These are phyloP conservation scores for Cranoglanis bouderius DNA, from an alignment of 2,113 vertebrate species.

Conservation along the genomic window DNA sequence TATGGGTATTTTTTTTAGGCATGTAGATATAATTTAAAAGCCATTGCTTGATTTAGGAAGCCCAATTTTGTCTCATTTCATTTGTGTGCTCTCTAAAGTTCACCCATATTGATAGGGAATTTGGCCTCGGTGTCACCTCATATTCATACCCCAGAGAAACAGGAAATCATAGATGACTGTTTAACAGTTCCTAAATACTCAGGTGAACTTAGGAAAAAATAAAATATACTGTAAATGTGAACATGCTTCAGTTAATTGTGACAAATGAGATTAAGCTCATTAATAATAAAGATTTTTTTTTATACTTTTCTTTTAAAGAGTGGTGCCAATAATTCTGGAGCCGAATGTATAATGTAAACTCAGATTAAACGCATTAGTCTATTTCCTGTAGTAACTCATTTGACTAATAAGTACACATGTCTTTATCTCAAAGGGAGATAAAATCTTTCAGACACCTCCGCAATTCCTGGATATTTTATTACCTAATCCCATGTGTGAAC, in stretches of 20 bases:
- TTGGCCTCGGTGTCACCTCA: neutral
- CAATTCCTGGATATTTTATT: slow-evolving; percentile 28
- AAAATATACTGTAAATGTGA: neutral
- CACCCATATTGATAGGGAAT: neutral
- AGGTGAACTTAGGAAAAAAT: neutral
- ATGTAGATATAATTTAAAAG: neutral
- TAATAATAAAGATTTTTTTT: neutral
- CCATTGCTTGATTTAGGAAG: neutral
- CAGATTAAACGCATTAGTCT: neutral
- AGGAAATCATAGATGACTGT: neutral
- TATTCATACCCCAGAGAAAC: neutral
- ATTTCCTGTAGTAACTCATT: slow-evolving; percentile 1
- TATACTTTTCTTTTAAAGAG: neutral
- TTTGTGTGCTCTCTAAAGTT: neutral
- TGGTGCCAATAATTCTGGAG: neutral
- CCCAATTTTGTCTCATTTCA: neutral
- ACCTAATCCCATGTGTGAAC: neutral
- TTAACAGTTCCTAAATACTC: neutral
- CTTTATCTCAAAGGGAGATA: slow-evolving; percentile 24
- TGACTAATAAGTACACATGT: neutral
- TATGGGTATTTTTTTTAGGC: neutral
- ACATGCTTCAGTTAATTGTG: neutral
- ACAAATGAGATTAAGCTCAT: neutral
- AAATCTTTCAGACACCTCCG: slow-evolving; percentile 9
- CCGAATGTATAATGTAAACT: neutral